These are phyloP conservation scores for Scaeva pyrastri DNA, from an alignment of 2,888 invertebrate species.

Conservation along the genomic window DNA sequence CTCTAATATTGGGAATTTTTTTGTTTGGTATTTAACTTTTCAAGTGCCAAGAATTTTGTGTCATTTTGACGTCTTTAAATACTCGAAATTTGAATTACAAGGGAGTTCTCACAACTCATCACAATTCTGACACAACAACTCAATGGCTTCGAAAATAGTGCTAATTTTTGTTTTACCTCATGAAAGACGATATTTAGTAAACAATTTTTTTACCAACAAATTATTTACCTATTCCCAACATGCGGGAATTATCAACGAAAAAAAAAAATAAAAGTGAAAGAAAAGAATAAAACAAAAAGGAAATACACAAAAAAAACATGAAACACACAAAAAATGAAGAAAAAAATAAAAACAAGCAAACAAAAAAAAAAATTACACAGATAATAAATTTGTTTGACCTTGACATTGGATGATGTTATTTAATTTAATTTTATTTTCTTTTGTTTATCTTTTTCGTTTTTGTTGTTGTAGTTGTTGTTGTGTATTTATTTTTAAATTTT, in stretches of 20 bases:
- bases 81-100: too few relatives aligned
- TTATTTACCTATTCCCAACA: not conserved
- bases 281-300: slow-evolving; percentile 38
- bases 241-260: slow-evolving; percentile 22
- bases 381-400: slow-evolving; percentile 76
- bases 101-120: not conserved
- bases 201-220: not conserved
- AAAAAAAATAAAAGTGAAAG: slow-evolving; percentile 21
- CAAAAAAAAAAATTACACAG: slow-evolving; percentile 42
- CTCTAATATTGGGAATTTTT: too few relatives aligned
- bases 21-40: too few relatives aligned
- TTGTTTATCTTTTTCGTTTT: slow-evolving; percentile 28
- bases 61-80: too few relatives aligned
- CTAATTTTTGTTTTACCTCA: not conserved
- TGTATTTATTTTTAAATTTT: slow-evolving; percentile 40
- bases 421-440: slow-evolving; percentile 67
- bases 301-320: slow-evolving; percentile 10
- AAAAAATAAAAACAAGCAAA: slow-evolving; percentile 20
- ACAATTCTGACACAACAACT: not conserved
- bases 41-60: too few relatives aligned
- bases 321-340: not conserved
- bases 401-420: slow-evolving; percentile 76
- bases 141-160: not conserved
- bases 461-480: too few relatives aligned
- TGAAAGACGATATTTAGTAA: not conserved